phyloP scores from a whole-genome alignment of 2,113 vertebrate genomes.

The Muntiacus reevesi region DNA sequence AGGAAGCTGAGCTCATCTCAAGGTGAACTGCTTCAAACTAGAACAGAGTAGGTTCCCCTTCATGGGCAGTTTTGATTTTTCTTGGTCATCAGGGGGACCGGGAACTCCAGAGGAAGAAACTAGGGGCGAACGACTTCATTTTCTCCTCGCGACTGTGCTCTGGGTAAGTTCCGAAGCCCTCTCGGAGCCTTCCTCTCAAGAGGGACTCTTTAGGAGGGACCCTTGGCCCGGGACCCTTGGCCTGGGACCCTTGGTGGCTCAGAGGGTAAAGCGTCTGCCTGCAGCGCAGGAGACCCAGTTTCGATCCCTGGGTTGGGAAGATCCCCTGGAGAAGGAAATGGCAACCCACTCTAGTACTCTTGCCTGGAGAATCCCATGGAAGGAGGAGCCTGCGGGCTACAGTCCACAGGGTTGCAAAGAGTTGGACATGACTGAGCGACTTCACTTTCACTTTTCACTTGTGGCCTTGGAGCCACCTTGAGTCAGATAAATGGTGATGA shows the following conservation, averaged over 20 bases:
- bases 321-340: not conserved
- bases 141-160: rapidly evolving
- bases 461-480: not conserved
- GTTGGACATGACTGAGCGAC: rapidly evolving
- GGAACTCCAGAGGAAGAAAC: not conserved
- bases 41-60: not conserved
- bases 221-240: not conserved
- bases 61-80: not conserved
- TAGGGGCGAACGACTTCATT: not conserved
- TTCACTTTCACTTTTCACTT: not conserved
- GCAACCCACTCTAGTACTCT: not conserved
- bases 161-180: not conserved
- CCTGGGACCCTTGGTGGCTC: not conserved
- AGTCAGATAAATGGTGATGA: not conserved
- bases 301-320: not conserved
- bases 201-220: not conserved
- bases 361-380: not conserved
- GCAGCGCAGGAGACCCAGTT: not conserved
- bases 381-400: not conserved
- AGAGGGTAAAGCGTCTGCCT: not conserved
- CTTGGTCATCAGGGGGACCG: not conserved
- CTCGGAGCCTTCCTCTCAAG: not conserved
- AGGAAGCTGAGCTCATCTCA: not conserved
- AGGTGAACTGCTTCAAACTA: not conserved
- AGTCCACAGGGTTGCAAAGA: rapidly evolving